Base-by-base conservation (phyloP, 2,113 vertebrate species). In the Podarcis cretensis region DNA sequence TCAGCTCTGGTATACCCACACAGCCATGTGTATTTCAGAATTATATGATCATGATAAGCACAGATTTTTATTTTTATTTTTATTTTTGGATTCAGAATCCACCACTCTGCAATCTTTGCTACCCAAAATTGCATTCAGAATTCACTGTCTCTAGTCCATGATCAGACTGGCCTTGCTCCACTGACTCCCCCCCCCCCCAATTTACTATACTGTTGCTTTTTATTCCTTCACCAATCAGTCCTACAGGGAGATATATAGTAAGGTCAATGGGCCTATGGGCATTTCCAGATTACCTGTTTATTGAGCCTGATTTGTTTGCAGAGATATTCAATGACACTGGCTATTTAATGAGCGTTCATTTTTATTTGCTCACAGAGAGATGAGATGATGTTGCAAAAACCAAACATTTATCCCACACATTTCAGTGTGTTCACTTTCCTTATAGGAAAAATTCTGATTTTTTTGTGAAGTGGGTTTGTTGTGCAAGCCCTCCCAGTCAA, bases 141-240 rank as follows among this genome's bases (percentile, higher is more conserved):
- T 27, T 35, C 21, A 30, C n/a, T 68, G 8, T 10, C 35, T 65
- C 40, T 40, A 27, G 65, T 40, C 4, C 9, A 13, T 25, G 76
- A 80, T 68, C 27, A 27, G 48, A 21, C 21, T 69, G 30, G 3
- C 8, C 35, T 75, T 65, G 6, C 35, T 77, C 27, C 37, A n/a
- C 37, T 32, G 57, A 23, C 32, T 57, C 43, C 48, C 48, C 48
- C 9, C 48, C 48, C 10, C 14, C 2, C 35, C 1, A 35, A 54
- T n/a, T 77, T 76, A 14, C 30, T 76, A 57, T 43, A 48, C 2
- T 16, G 54, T 69, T 54, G 20, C 75, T 69, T 71, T 80, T 63
- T 27, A 76, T 90, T 73, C 37, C 87, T 71, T 91, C 91, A 85
- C 85, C 84, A 79, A 93, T 76, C 90, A 81, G 83, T 93, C 91